A percentile compares a stretch with the other conserved stretches of the same genome.
phyloP scores from a whole-genome alignment of 2,113 vertebrate genomes.

The Callipepla californica region DNA sequence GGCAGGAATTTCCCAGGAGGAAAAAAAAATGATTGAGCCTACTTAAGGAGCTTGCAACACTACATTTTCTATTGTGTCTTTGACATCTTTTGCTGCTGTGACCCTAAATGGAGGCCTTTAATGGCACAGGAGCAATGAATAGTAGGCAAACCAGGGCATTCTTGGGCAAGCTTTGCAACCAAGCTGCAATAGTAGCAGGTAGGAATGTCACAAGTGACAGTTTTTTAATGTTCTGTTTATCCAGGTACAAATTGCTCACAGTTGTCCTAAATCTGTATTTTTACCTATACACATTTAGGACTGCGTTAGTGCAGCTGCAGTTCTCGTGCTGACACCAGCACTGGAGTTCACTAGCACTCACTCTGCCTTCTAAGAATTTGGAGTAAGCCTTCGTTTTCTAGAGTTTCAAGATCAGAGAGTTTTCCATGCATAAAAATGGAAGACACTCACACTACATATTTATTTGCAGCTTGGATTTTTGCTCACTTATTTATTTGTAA shows the following conservation, averaged over 20 bases:
- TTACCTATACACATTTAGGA: neutral
- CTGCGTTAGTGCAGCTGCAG: neutral
- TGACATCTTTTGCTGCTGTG: neutral
- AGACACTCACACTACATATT: neutral
- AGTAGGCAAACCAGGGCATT: accelerated
- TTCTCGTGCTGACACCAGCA: neutral
- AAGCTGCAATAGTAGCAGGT: neutral
- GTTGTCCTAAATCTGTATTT: neutral
- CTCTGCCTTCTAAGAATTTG: neutral
- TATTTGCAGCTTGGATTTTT: neutral
- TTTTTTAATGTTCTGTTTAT: neutral
- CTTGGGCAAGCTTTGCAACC: neutral
- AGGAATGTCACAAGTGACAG: accelerated
- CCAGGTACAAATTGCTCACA: neutral
- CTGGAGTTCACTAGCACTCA: neutral
- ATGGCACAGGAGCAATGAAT: neutral
- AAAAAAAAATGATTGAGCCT: neutral
- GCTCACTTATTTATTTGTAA: neutral
- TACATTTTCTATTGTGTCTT: neutral
- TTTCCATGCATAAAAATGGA: neutral
- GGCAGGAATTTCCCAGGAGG: slow-evolving; percentile 42
- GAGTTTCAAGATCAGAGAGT: neutral
- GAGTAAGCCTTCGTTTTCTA: neutral
- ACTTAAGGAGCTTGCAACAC: slow-evolving; percentile 4
- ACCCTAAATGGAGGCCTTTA: neutral